Conservation (phyloP, 2,797 vertebrate species). For the Leptoclinus maculatus region DNA sequence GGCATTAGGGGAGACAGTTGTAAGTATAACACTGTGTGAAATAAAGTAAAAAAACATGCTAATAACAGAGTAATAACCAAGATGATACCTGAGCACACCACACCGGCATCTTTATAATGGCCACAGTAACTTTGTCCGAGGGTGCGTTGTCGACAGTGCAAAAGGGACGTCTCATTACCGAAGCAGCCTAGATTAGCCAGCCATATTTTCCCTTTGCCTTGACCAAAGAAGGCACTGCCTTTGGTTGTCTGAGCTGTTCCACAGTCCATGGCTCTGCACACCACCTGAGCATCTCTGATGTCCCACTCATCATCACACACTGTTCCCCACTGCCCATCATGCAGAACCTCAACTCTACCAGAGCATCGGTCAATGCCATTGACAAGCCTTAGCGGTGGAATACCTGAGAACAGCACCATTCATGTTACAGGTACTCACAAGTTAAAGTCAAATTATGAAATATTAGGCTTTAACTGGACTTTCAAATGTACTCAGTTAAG, state of each 20-base stretch:
- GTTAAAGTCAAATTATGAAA: not conserved
- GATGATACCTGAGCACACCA: conserved; percentile 72
- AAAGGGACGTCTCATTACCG: conserved; percentile 68
- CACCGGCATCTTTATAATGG: conserved; percentile 74
- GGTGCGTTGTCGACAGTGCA: conserved; percentile 49
- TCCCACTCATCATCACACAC: conserved; percentile 79
- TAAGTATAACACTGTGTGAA: not conserved
- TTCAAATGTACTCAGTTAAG: not conserved
- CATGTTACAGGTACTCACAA: not conserved
- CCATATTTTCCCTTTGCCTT: conserved; percentile 65
- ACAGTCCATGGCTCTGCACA: conserved; percentile 73
- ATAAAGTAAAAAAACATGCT: not conserved
- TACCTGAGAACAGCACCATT: conserved; percentile 39
- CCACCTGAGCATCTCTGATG: conserved; percentile 70
- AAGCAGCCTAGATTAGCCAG: conserved; percentile 68
- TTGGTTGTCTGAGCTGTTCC: conserved; percentile 64
- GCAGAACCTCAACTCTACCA: conserved; percentile 73
- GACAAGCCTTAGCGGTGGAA: conserved; percentile 44
- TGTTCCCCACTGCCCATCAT: conserved; percentile 74
- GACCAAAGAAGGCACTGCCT: conserved; percentile 59
- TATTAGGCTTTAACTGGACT: not conserved
- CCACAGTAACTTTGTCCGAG: conserved; percentile 73
- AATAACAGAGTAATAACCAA: not conserved
- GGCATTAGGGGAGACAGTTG: not conserved
- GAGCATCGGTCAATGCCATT: conserved; percentile 74